These are phyloP conservation scores for Dicaeum eximium DNA, from an alignment of 2,113 vertebrate genomes.

Conservation along the genomic window DNA sequence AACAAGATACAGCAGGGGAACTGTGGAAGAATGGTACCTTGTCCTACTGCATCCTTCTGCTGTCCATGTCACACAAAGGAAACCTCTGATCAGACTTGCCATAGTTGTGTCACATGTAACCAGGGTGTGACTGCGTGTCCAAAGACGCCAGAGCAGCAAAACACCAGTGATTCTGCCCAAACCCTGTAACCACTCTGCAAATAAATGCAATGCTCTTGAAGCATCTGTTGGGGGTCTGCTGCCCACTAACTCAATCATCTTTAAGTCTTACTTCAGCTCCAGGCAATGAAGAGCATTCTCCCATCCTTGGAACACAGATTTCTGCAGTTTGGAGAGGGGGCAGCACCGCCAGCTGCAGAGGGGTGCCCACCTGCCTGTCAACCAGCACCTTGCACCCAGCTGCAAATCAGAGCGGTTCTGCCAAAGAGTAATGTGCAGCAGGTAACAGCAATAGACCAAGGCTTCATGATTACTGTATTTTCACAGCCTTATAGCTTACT, in stretches of 20 bases:
- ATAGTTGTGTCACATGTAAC: neutral
- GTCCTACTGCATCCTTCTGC: neutral
- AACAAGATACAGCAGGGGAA: neutral
- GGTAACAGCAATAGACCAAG: neutral
- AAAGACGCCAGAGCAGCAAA: neutral
- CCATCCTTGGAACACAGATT: neutral
- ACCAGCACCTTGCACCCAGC: neutral
- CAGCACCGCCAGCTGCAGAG: accelerated
- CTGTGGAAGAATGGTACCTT: neutral
- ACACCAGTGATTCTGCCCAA: neutral
- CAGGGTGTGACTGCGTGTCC: neutral
- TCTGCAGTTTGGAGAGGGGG: neutral
- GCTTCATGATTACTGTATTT: neutral
- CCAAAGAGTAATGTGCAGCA: neutral
- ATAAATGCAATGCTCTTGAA: neutral
- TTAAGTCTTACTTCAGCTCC: neutral
- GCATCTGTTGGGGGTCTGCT: neutral
- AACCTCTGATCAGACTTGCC: neutral
- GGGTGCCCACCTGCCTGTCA: neutral
- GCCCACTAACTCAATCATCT: neutral
- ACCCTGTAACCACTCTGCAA: neutral
- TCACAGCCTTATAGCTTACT: neutral
- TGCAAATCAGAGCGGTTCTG: neutral
- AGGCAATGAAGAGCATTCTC: neutral
- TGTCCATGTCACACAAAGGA: accelerated